Conservation (phyloP, 1,140 invertebrate genomes). For the Cephus cinctus region DNA sequence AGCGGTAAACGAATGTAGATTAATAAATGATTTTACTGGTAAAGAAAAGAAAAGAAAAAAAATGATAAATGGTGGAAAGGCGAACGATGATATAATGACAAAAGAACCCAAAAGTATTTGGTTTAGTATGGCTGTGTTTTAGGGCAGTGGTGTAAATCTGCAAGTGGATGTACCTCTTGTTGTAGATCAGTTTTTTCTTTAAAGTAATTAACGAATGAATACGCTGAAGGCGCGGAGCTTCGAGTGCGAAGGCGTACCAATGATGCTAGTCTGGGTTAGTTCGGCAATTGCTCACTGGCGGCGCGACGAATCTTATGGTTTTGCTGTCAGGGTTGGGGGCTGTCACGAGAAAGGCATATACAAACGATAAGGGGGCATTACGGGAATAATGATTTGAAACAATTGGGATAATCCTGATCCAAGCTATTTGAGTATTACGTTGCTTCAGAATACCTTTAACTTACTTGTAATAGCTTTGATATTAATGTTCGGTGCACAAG, state of each 20-base stretch:
- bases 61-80: conserved; percentile 26
- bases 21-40: conserved; percentile 26
- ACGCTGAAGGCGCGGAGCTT: conserved; percentile 16
- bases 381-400: too few species aligned
- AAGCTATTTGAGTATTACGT: too few species aligned
- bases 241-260: conserved; percentile 30
- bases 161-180: conserved; percentile 34
- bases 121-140: conserved; percentile 55
- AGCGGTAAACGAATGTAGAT: conserved; percentile 20
- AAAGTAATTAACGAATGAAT: conserved; percentile 6
- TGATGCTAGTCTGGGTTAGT: too few species aligned
- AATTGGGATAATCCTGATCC: too few species aligned
- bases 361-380: too few species aligned
- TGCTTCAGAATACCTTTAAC: too few species aligned
- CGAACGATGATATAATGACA: conserved; percentile 3
- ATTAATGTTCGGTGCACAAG: too few species aligned
- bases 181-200: conserved; percentile 24
- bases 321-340: too few species aligned
- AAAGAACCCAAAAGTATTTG: conserved; percentile 55
- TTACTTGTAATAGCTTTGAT: too few species aligned
- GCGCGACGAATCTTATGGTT: too few species aligned
- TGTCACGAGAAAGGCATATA: too few species aligned
- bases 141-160: conserved; percentile 49
- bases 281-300: too few species aligned
- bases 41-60: conserved; percentile 27